A percentile compares a stretch with the other conserved stretches of the same genome.
Evolutionary conservation across 1,140 invertebrate genomes (phyloP).

Genomic region (Drosophila busckii): DNA sequence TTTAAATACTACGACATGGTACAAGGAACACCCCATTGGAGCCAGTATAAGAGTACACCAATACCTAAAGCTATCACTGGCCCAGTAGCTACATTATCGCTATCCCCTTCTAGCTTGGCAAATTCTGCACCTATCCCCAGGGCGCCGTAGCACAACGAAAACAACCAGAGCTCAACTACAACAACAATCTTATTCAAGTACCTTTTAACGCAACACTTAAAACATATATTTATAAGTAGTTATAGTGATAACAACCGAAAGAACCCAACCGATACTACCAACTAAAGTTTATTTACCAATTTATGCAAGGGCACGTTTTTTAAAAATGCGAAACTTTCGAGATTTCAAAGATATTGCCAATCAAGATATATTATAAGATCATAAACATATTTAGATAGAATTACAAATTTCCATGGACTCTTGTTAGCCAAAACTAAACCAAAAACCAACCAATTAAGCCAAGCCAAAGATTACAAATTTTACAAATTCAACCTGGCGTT

Average conservation of each 20-base stretch:
- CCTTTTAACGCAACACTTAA: too few relatives aligned
- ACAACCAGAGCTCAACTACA: neutral
- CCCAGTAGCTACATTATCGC: neutral
- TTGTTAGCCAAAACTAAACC: constrained; percentile 37
- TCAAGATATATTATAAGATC: constrained; percentile 8
- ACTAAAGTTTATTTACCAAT: constrained; percentile 54
- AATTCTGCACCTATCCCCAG: too few relatives aligned
- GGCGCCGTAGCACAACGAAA: too few relatives aligned
- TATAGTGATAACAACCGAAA: too few relatives aligned
- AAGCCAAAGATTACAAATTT: too few relatives aligned
- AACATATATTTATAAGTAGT: too few relatives aligned
- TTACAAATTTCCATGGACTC: constrained; percentile 64
- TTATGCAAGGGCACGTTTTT: constrained; percentile 61
- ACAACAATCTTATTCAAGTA: constrained; percentile 73
- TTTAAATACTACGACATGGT: constrained; percentile 81
- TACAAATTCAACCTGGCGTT: constrained; percentile 30
- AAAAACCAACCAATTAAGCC: neutral
- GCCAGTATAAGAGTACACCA: constrained; percentile 39
- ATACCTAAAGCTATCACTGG: neutral
- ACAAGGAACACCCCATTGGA: constrained; percentile 61
- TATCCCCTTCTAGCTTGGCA: constrained; percentile 10
- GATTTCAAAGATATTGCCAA: constrained; percentile 61
- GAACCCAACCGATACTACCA: constrained; percentile 66
- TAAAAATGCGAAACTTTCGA: constrained; percentile 66
- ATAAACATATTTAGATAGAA: constrained; percentile 51